Evolutionary conservation across 1,140 invertebrate species (phyloP), one percentile per base, ranked within the genome.

Genomic region (Archegozetes longisetosus): DNA sequence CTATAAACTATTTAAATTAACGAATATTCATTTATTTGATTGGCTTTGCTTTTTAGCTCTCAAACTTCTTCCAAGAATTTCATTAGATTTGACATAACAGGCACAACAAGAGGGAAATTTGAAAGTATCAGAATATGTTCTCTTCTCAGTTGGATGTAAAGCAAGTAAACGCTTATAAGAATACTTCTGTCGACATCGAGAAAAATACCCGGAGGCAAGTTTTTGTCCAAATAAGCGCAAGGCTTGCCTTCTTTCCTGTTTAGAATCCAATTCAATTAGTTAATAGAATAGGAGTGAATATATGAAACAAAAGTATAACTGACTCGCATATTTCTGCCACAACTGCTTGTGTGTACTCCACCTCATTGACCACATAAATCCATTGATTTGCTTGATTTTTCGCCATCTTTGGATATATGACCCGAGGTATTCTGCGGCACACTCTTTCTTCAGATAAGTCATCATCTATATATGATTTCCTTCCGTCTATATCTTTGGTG

Each of bases 381-480:
- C 77, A 79, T 52, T 79, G 73, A 3, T 72, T 70, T 3, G 73
- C 67, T 55, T 73, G 71, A 52, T 70, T 78, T 60, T 71, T 62
- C 0, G 72, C 77, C 6, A 68, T 65, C 66, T 72, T 72, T 1
- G 77, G 76, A 57, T 66, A 77, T 28, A 75, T 69, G 1, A 76
- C 61, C 20, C 53, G 53, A 0, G 59, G 68, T 60, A 63, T 72
- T 70, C 73, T 75, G 48, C 51, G 67, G 67, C 62, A 80, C 65
- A 74, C 75, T 3, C 82, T 84, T 64, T 85, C 6, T 72, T 88
- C 3, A 76, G 87, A 64, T 83, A 87, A 78, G 84, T 86, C 12
- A 79, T 86, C 0, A 87, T 61, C 60, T 0, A 47, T 17, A 12
- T 63, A 63, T 13, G 56, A 53, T 53, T 63, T 66, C 1, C 65